Evolutionary conservation across 92 coral and sea anemone species (phyloP).

Genomic region (Phenganax subtilis): DNA sequence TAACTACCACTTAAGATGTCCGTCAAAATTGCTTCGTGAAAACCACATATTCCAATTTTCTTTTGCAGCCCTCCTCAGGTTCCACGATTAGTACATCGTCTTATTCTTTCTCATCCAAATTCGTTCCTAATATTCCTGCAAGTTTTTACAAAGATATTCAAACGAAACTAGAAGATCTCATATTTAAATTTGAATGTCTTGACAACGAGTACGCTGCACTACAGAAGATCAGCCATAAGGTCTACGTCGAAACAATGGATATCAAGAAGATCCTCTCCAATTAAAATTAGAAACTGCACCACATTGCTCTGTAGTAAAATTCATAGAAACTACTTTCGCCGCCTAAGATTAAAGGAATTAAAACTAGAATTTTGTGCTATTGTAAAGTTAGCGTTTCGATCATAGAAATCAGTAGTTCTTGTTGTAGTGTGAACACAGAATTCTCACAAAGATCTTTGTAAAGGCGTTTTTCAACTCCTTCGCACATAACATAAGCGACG

Average conservation of each 20-base stretch:
- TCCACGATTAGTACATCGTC: slow-evolving; percentile 2
- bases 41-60: not conserved
- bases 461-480: too few species aligned
- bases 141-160: slow-evolving; percentile 35
- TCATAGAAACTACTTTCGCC: too few species aligned
- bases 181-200: slow-evolving; percentile 34
- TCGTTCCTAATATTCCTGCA: slow-evolving; percentile 29
- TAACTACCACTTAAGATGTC: not conserved
- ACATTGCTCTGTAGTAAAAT: too few species aligned
- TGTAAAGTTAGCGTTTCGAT: too few species aligned
- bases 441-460: too few species aligned
- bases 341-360: too few species aligned
- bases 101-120: slow-evolving; percentile 34
- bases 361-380: too few species aligned
- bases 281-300: not conserved
- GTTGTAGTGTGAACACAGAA: too few species aligned
- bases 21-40: not conserved
- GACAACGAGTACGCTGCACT: slow-evolving; percentile 43
- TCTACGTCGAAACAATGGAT: slow-evolving; percentile 17
- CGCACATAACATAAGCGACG: too few species aligned
- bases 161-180: slow-evolving; percentile 36
- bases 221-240: slow-evolving; percentile 40
- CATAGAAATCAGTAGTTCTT: too few species aligned
- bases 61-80: slow-evolving; percentile 20
- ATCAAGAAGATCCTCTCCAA: slow-evolving; percentile 29